Evolutionary conservation across 1,140 invertebrate species (phyloP).

Genomic region (Zaprionus lachaisei): DNA sequence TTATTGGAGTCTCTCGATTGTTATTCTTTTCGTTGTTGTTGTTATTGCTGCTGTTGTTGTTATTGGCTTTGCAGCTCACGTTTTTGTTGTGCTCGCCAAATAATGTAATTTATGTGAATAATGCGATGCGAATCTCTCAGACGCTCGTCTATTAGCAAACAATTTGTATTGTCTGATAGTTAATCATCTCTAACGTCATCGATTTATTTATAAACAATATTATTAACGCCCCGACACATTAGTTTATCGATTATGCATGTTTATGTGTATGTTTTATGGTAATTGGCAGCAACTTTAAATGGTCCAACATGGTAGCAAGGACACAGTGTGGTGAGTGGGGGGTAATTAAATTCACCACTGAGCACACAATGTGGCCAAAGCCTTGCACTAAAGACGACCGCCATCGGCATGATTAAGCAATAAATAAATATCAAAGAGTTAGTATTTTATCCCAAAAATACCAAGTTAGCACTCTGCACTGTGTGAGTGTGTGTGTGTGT

Average conservation of each 20-base stretch:
- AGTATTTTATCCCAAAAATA: neutral
- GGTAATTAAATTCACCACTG: conserved; percentile 3
- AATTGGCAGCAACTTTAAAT: conserved; percentile 50
- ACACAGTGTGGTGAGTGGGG: conserved; percentile 1
- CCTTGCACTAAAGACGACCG: neutral
- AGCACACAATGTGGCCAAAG: conserved; percentile 1
- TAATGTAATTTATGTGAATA: conserved; percentile 82
- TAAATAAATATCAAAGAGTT: neutral
- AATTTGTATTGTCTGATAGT: conserved; percentile 81
- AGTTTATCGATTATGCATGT: conserved; percentile 54
- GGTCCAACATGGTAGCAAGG: conserved; percentile 43
- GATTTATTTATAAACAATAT: conserved; percentile 78
- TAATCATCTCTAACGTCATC: conserved; percentile 78
- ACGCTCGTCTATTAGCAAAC: conserved; percentile 69
- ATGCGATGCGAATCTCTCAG: conserved; percentile 71
- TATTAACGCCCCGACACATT: conserved; percentile 74
- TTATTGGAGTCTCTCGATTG: conserved; percentile 61
- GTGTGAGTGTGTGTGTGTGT: neutral
- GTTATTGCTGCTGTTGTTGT: conserved; percentile 31
- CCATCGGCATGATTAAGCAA: neutral
- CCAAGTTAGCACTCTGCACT: neutral
- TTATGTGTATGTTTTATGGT: conserved; percentile 59
- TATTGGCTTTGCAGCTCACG: conserved; percentile 1
- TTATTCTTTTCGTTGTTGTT: conserved; percentile 39
- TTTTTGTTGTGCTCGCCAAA: conserved; percentile 67